Evolutionary conservation across 1,140 invertebrate species (phyloP).

Genomic region (Caenorhabditis latens): DNA sequence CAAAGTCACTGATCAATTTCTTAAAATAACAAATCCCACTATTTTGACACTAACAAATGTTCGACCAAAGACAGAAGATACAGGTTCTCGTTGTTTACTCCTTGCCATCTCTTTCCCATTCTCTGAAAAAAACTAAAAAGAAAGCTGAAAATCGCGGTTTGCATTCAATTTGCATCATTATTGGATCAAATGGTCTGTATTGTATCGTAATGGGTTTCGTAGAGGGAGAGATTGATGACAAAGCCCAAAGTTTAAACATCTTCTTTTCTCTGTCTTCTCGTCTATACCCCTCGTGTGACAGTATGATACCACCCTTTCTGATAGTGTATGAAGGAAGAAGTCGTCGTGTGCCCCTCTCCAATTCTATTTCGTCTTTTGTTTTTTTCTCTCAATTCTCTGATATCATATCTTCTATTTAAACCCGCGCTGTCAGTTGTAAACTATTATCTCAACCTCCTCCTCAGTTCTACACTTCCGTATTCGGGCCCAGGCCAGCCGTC

Average conservation of each 20-base stretch:
- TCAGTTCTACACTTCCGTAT: constrained; percentile 18
- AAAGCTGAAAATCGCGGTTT: neutral
- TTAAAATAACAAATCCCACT: neutral
- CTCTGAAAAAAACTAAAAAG: neutral
- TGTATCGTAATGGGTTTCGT: constrained; percentile 41
- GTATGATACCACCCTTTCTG: constrained; percentile 49
- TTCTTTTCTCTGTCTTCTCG: constrained; percentile 46
- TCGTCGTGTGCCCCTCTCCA: constrained; percentile 37
- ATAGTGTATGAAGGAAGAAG: constrained; percentile 24
- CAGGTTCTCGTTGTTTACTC: neutral
- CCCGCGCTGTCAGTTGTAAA: constrained; percentile 51
- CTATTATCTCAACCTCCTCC: constrained; percentile 37
- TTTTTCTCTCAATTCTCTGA: constrained; percentile 29
- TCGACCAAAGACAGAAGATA: neutral
- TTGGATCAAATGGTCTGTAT: constrained; percentile 48
- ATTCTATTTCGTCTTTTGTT: constrained; percentile 9
- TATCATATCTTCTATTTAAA: constrained; percentile 57
- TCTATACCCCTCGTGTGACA: constrained; percentile 45
- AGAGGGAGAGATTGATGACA: constrained; percentile 16
- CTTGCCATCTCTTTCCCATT: neutral
- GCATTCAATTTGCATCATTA: constrained; percentile 8
- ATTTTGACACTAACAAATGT: neutral
- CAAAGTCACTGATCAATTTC: neutral
- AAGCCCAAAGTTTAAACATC: constrained; percentile 54
- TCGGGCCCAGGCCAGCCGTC: neutral